Evolutionary conservation across 2,113 vertebrate genomes (phyloP), one percentile per base, ranked within the genome.

Genomic region (Ictalurus punctatus): DNA sequence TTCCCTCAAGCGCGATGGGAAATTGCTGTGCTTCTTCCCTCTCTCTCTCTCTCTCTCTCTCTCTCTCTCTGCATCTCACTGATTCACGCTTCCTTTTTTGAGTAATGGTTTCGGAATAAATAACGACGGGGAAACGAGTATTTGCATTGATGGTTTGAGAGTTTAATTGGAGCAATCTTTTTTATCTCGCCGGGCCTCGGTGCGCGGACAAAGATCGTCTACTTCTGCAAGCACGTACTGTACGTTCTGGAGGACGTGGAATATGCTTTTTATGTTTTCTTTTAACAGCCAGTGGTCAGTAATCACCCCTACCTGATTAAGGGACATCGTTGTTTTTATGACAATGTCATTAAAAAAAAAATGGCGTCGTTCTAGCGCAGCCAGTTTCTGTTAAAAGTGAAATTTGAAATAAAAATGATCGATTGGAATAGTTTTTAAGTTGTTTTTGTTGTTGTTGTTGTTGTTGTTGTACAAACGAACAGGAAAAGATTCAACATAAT

Each of bases 11-110:
- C 92, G 88, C 91, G 91, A 92, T 94, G 93, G 91, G 83, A 95
- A 95, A 96, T 95, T 94, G 93, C 94, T 92, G 90, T 69, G 87
- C 92, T 93, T 92, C 94, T 91, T 92, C 90, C 91, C 91, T 91
- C 83, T 89, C 88, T 61, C 76, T 27, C 54, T 23, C 71, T 19
- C 56, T 12, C 73, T 17, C 74, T 30, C 25, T 25, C 44, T 25
- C 81, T 59, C 81, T 86, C 40, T 83, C 30, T 61, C 52, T 76
- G 25, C 27, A 7, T 80, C 78, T 80, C 56, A 81, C n/a, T 40
- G 59, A 86, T 71, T 27, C 90, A 65, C 58, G 19, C 83, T 83
- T 76, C 85, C 92, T 92, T 92, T 94, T 95, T 93, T 92, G 90
- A 94, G 90, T 89, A 93, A 93, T 91, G 93, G 90, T 93, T 93